Base-by-base conservation (phyloP, 2,797 vertebrate species). In the Cyclopterus lumpus region DNA sequence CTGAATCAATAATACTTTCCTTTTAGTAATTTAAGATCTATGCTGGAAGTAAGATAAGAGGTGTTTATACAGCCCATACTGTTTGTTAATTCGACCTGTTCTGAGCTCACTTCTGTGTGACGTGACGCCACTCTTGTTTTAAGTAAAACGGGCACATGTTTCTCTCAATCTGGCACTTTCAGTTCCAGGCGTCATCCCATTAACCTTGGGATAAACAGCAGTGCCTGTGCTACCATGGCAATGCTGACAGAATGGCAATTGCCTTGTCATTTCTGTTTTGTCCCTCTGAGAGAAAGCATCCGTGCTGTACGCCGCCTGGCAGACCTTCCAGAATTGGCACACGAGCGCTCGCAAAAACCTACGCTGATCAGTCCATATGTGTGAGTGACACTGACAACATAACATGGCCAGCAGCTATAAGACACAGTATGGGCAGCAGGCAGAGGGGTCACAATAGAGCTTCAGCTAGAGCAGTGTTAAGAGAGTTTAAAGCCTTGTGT, bases 181-280 rank as follows among this genome's bases (percentile, higher is more conserved):
- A 86, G 91, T 93, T 94, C 82, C 88, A 92, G 90, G 86, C 88
- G 83, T 93, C 92, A 94, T 94, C 93, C 93, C 89, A 95, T 95
- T 95, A 95, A 95, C 93, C 94, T 95, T 94, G 90, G 91, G 92
- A 95, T 93, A 94, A 94, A 95, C 93, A 94, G 93, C 90, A 90
- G 68, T 83, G 92, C 80, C 86, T 87, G 82, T 79, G 92, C 91
- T 94, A 88, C 92, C 92, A 93, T 91, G 92, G 93, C 87, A 88
- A 94, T 91, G 87, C 92, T 92, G 94, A 94, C 92, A 93, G 93
- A 92, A 91, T 89, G 91, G 92, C 91, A 88, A 94, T 94, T 95
- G 92, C 91, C 93, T 93, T 95, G 94, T 95, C 95, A 95, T 94
- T 94, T 95, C 92, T 91, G 89, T 93, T 94, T 94, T 94, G 92